Base-by-base conservation (phyloP, 1,140 invertebrate genomes). In the Bombus polaris region DNA sequence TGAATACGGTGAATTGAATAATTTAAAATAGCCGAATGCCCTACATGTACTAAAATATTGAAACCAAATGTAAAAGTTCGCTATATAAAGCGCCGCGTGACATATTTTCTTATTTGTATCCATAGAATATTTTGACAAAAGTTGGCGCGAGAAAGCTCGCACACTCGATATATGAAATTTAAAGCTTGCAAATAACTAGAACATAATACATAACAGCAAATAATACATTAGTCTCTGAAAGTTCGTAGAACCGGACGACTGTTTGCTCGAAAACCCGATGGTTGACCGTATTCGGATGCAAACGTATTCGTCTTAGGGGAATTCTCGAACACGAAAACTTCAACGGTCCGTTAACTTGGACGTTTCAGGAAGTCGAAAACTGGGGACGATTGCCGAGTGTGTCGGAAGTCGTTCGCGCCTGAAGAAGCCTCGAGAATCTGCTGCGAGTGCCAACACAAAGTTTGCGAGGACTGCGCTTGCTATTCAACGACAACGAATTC, bases 381-480 rank as follows among this genome's bases (percentile, higher is more conserved):
- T 18, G 96, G 96, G 9, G 97, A 97, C 6, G 97, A 97, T 10
- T 98, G 98, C 93, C 96, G 98, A 77, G 97, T 98, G 5, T 98
- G 98, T 92, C 96, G 98, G 65, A 98, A 98, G 94, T 97, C 97
- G 66, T 97, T 98, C 93, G 98, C 98, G 92, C 97, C 97, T 0
- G 97, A 98, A 74, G 98, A 98, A 93, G 97, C 97, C 91, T 97
- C 97, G 92, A 97, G 97, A 89, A 97, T 97, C 37, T 98, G 98
- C 95, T 97, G 97, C 92, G 98, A 98, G 94, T 98, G 98, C 94
- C 97, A 98, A 91, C 97, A 98, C 91, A 97, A 97, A 89, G 98
- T 98, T 65, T 98, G 98, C 94, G 98, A 98, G 94, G 98, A 98
- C 95, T 98, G 98, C 92, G 98, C 98, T 73, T 98, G 97, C 62